Conservation (phyloP, 2,113 vertebrate genomes). For the Zootoca vivipara region DNA sequence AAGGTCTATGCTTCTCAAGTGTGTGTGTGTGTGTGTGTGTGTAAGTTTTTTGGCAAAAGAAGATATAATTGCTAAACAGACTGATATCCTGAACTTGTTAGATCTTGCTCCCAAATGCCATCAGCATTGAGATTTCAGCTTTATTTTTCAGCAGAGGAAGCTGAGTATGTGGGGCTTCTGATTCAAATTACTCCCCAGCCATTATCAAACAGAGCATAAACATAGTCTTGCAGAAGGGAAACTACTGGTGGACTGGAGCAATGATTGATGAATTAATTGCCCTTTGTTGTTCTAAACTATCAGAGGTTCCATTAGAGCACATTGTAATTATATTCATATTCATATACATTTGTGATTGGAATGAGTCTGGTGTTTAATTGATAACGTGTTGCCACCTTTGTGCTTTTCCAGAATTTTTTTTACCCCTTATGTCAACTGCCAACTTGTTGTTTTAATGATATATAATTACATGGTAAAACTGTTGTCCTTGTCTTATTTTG, state of each 20-base stretch:
- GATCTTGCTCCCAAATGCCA: neutral
- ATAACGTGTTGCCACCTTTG: neutral
- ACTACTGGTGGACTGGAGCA: neutral
- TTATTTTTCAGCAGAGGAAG: neutral
- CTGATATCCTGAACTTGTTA: neutral
- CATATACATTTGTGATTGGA: neutral
- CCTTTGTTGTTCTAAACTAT: neutral
- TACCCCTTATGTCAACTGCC: neutral
- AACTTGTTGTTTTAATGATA: neutral
- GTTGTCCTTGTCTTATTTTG: neutral
- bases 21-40: no score
- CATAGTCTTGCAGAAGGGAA: neutral
- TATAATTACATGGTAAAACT: neutral
- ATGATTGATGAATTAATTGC: neutral
- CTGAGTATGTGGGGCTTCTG: neutral
- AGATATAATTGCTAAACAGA: neutral
- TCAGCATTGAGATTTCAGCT: neutral
- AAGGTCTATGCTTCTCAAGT: neutral
- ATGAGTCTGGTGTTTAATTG: neutral
- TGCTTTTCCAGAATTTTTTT: neutral
- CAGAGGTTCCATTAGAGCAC: neutral
- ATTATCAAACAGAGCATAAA: neutral
- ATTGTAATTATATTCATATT: neutral
- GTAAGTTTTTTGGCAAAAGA: neutral
- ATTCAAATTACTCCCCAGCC: neutral